These are phyloP conservation scores for Acyrthosiphon pisum DNA, from an alignment of 1,140 invertebrate species.

Conservation along the genomic window DNA sequence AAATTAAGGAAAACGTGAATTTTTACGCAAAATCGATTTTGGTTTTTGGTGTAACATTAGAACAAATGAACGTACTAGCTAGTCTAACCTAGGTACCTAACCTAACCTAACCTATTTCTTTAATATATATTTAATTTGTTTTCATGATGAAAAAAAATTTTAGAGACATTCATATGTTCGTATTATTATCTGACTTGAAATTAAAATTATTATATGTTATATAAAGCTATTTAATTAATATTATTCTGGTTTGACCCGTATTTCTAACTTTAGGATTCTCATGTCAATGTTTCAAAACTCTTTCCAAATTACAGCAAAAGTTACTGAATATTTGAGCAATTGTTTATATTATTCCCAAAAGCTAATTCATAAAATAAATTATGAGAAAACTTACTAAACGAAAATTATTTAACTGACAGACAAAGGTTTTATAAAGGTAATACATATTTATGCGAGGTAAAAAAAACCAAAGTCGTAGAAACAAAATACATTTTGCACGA, in stretches of 20 bases:
- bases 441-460: background rate
- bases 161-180: too few species aligned
- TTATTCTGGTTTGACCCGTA: background rate
- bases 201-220: background rate
- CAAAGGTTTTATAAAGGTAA: background rate
- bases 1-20: too few species aligned
- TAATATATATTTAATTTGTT: too few species aligned
- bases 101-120: too few species aligned
- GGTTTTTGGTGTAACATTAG: too few species aligned
- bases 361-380: conserved; percentile 21
- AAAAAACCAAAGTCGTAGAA: background rate
- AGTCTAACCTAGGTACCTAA: too few species aligned
- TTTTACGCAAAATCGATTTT: too few species aligned
- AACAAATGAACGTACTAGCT: too few species aligned
- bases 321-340: background rate
- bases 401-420: conserved; percentile 10
- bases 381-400: conserved; percentile 22
- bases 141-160: too few species aligned
- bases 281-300: background rate
- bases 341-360: background rate
- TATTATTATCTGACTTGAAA: too few species aligned
- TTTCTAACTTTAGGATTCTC: background rate
- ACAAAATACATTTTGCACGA: background rate
- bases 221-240: background rate
- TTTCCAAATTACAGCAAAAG: background rate